These are phyloP conservation scores for Dicerorhinus sumatrensis DNA, from an alignment of 2,113 vertebrate genomes.

Conservation along the genomic window DNA sequence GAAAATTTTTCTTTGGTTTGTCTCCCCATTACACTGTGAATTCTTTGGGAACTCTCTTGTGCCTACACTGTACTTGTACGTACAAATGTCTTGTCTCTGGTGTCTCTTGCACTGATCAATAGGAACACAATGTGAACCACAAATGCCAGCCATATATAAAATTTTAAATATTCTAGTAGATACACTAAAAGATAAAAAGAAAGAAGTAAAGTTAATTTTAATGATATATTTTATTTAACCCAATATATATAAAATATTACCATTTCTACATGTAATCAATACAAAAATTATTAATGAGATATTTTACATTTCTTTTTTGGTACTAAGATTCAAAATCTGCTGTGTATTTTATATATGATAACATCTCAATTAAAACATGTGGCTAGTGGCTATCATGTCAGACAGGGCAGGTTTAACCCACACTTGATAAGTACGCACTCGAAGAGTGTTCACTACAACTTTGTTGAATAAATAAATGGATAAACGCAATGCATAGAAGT, in stretches of 20 bases:
- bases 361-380: neutral
- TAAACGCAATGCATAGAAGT: neutral
- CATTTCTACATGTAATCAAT: neutral
- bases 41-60: neutral
- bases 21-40: neutral
- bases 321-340: neutral
- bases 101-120: neutral
- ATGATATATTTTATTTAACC: constrained; percentile 7
- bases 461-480: neutral
- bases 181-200: constrained; percentile 5
- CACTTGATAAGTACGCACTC: neutral
- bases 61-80: neutral
- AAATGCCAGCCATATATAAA: neutral
- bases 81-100: neutral
- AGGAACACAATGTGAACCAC: neutral
- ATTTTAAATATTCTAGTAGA: neutral
- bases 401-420: neutral
- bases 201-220: constrained; percentile 30
- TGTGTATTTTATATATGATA: neutral
- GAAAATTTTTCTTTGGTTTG: neutral
- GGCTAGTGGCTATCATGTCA: neutral
- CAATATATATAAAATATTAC: neutral
- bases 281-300: neutral
- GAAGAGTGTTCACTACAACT: neutral
- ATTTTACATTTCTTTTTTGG: neutral